Evolutionary conservation across 2,888 invertebrate genomes (phyloP).

Genomic region (Horisme vitalbata): DNA sequence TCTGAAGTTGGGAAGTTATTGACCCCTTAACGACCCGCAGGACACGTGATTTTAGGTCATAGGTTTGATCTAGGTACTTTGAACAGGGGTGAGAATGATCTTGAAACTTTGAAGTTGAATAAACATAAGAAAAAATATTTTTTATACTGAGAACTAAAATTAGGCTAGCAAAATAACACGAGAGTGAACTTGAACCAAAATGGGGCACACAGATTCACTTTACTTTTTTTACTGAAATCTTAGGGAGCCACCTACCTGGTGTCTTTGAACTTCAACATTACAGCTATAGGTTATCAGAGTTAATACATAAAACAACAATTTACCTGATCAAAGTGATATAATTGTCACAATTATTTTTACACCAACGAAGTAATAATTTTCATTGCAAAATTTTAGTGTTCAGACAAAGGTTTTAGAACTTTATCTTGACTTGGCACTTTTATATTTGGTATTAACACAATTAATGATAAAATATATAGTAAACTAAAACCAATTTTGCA

Average conservation of each 20-base stretch:
- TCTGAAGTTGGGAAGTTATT: slow-evolving; percentile 57
- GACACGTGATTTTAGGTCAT: slow-evolving; percentile 70
- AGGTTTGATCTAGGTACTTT: slow-evolving; percentile 3
- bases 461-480: slow-evolving; percentile 40
- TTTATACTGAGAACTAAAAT: slow-evolving; percentile 26
- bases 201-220: slow-evolving; percentile 56
- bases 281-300: slow-evolving; percentile 18
- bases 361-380: slow-evolving; percentile 79
- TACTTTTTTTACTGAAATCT: slow-evolving; percentile 38
- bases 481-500: slow-evolving; percentile 48
- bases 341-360: slow-evolving; percentile 82
- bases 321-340: slow-evolving; percentile 74
- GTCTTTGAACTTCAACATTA: slow-evolving; percentile 22
- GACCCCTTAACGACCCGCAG: slow-evolving; percentile 75
- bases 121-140: slow-evolving; percentile 24
- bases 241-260: slow-evolving; percentile 33
- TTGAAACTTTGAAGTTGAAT: slow-evolving; percentile 4
- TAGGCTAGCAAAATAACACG: slow-evolving; percentile 55
- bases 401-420: slow-evolving; percentile 41
- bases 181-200: slow-evolving; percentile 69
- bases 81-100: not conserved
- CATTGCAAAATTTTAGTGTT: slow-evolving; percentile 68
- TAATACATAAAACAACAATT: slow-evolving; percentile 55
- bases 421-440: slow-evolving; percentile 43
- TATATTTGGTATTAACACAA: slow-evolving; percentile 40